phyloP scores from a whole-genome alignment of 2,797 vertebrate genomes.

The Epinephelus awoara region DNA sequence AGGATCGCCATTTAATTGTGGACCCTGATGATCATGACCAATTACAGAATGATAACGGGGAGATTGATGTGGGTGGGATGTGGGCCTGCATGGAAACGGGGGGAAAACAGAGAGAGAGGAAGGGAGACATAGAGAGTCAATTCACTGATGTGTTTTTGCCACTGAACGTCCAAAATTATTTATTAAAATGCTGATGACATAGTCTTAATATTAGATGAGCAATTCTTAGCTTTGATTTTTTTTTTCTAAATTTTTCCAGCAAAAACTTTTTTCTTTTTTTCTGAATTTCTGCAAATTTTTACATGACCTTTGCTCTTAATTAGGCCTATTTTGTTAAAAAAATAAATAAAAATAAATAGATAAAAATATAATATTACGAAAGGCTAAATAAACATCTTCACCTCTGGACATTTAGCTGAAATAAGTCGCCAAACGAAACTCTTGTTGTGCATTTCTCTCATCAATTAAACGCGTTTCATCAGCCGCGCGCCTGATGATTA shows the following conservation, averaged over 20 bases:
- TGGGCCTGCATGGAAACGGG: conserved; percentile 33
- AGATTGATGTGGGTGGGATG: conserved; percentile 75
- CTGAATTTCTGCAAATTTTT: background rate
- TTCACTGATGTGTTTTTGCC: conserved; percentile 2
- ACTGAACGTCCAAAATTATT: conserved; percentile 6
- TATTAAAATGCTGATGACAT: background rate
- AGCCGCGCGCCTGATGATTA: conserved; percentile 46
- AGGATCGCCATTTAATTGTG: conserved; percentile 84
- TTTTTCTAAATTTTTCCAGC: background rate
- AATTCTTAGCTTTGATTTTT: background rate
- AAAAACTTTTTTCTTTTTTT: background rate
- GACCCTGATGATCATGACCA: conserved; percentile 83
- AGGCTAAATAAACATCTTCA: conserved; percentile 44
- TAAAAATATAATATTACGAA: conserved; percentile 8
- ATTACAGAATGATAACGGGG: conserved; percentile 84
- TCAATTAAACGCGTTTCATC: conserved; percentile 50
- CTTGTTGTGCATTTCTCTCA: conserved; percentile 33
- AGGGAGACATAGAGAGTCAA: background rate
- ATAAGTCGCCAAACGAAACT: conserved; percentile 11
- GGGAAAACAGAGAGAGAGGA: background rate
- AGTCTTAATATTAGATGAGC: background rate
- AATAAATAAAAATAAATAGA: too few relatives aligned
- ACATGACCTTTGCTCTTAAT: conserved; percentile 1
- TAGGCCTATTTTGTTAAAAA: background rate
- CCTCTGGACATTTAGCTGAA: conserved; percentile 20